phyloP scores from a whole-genome alignment of 2,797 vertebrate species.

The Sebastiscus tertius region DNA sequence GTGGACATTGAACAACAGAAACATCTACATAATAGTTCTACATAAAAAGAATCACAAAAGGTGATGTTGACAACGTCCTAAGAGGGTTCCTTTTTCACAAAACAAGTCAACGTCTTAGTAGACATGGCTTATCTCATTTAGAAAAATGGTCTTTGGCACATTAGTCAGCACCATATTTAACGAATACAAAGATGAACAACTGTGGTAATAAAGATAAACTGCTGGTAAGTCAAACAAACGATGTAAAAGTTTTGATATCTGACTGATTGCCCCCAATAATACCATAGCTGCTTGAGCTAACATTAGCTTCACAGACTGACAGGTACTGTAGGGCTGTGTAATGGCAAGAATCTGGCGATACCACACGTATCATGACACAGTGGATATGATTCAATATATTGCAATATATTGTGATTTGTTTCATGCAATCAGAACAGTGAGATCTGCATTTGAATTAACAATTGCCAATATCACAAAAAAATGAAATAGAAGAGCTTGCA shows the following conservation, averaged over 20 bases:
- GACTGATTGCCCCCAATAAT: background rate
- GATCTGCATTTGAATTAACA: no score
- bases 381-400: no score
- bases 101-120: background rate
- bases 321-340: no score
- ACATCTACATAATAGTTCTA: background rate
- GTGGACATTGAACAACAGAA: background rate
- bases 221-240: background rate
- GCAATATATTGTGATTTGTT: no score
- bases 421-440: no score
- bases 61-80: background rate
- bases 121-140: background rate
- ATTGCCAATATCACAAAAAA: no score
- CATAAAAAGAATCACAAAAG: background rate
- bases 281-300: background rate
- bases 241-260: background rate
- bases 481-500: no score
- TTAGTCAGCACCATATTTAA: no score
- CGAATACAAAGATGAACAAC: background rate
- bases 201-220: no score
- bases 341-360: no score
- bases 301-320: no score
- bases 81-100: background rate
- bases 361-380: no score
- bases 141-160: background rate